Evolutionary conservation across 2,797 vertebrate species (phyloP).

Genomic region (Mus minutoides): DNA sequence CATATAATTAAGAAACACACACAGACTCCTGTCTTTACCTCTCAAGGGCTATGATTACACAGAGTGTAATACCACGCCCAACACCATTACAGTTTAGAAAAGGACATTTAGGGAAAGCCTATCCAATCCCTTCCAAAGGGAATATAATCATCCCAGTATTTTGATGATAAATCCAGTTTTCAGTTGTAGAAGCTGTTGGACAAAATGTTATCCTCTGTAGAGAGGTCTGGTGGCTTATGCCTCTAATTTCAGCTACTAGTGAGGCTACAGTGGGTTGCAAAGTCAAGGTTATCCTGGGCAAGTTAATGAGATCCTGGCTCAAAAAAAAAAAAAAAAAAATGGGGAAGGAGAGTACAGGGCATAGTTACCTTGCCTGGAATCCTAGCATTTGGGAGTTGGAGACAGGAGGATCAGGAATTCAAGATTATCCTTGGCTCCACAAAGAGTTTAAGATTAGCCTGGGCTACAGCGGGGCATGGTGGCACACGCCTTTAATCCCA

Average conservation of each 20-base stretch:
- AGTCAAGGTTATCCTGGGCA: not conserved
- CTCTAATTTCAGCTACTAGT: not conserved
- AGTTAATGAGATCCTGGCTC: not conserved
- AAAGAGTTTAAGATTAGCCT: not conserved
- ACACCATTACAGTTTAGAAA: not conserved
- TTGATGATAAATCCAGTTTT: not conserved
- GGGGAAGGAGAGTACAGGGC: not conserved
- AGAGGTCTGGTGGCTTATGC: not conserved
- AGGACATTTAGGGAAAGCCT: conserved; percentile 8
- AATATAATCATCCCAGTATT: not conserved
- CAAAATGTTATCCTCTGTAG: not conserved
- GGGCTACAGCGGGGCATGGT: too few species aligned
- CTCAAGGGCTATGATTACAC: not conserved
- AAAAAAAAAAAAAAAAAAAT: not conserved
- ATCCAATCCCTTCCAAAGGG: conserved; percentile 13
- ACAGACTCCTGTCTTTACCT: not conserved
- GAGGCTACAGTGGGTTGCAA: not conserved
- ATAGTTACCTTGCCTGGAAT: not conserved
- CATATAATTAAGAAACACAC: not conserved
- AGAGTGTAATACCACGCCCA: not conserved
- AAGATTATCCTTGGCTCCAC: not conserved
- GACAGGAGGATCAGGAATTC: not conserved
- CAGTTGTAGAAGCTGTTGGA: conserved; percentile 2
- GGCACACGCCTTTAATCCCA: too few species aligned
- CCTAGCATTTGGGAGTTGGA: not conserved